A percentile compares a stretch with the other conserved stretches of the same genome.
Evolutionary conservation across 2,113 vertebrate species (phyloP).

Genomic region (Phylloscopus trochiloides): DNA sequence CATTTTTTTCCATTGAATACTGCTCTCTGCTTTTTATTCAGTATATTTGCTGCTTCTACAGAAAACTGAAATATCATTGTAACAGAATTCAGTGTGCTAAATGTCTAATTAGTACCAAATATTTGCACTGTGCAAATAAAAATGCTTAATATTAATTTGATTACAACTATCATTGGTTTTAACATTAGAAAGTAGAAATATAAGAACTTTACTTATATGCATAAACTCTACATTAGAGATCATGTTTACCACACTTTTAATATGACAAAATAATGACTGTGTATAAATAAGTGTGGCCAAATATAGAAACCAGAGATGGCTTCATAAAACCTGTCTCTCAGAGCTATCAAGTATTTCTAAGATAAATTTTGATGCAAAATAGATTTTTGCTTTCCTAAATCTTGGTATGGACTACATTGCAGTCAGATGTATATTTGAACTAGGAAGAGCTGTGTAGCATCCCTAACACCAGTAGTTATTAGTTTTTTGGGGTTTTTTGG

Average conservation of each 20-base stretch:
- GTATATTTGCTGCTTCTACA: background rate
- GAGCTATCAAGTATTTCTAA: background rate
- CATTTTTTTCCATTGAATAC: constrained; percentile 30
- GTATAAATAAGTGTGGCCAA: background rate
- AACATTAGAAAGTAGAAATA: background rate
- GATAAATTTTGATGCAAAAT: background rate
- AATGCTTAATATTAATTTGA: background rate
- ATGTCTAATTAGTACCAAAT: background rate
- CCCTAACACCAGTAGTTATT: background rate
- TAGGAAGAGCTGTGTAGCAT: background rate
- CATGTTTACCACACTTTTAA: background rate
- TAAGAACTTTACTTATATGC: background rate
- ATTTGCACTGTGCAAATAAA: background rate
- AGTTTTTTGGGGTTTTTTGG: background rate
- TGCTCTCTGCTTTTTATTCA: constrained; percentile 27
- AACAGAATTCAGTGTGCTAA: background rate
- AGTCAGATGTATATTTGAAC: background rate
- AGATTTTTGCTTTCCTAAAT: background rate
- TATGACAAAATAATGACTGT: background rate
- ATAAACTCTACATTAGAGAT: background rate
- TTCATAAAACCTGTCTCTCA: background rate
- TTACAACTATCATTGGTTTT: background rate
- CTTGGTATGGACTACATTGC: background rate
- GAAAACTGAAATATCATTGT: background rate
- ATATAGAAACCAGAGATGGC: background rate